Evolutionary conservation across 2,797 vertebrate species (phyloP).

Genomic region (Tenualosa ilisha): DNA sequence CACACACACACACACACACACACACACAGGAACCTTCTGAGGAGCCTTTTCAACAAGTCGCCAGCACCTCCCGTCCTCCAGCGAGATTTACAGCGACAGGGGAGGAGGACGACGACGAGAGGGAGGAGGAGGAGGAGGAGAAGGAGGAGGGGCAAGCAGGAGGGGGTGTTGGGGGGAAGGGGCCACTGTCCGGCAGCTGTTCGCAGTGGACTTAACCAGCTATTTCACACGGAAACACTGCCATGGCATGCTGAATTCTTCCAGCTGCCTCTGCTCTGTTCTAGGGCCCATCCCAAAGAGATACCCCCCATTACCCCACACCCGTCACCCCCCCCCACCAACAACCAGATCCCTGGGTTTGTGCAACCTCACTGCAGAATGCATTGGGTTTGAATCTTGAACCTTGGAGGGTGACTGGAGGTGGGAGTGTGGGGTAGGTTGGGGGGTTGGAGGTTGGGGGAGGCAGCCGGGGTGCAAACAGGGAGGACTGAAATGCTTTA

Average conservation of each 20-base stretch:
- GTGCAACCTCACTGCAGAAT: not conserved
- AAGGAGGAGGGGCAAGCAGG: not conserved
- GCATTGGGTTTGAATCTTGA: not conserved
- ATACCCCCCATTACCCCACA: constrained; percentile 59
- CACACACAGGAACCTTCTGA: constrained; percentile 66
- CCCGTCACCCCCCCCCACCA: constrained; percentile 8
- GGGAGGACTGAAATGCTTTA: not conserved
- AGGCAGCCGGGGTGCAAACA: not conserved
- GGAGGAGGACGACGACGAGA: constrained; percentile 39
- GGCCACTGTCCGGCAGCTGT: constrained; percentile 79
- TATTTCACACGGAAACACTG: constrained; percentile 79
- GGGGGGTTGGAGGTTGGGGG: not conserved
- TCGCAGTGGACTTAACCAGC: constrained; percentile 76
- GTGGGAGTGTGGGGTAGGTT: not conserved
- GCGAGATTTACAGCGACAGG: constrained; percentile 75
- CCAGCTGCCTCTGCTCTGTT: constrained; percentile 70
- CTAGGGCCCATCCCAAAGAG: constrained; percentile 59
- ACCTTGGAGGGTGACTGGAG: not conserved
- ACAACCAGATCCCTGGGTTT: not conserved
- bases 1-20: constrained; percentile 67
- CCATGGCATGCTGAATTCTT: constrained; percentile 68
- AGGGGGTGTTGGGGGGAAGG: constrained; percentile 40
- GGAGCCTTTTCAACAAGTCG: constrained; percentile 76
- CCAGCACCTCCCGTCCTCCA: constrained; percentile 69
- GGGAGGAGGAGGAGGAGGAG: constrained; percentile 25